Percentiles rank a stretch among this genome's conserved stretches.
phyloP scores from a whole-genome alignment of 1,140 invertebrate species.

The Zaprionus ornatus region DNA sequence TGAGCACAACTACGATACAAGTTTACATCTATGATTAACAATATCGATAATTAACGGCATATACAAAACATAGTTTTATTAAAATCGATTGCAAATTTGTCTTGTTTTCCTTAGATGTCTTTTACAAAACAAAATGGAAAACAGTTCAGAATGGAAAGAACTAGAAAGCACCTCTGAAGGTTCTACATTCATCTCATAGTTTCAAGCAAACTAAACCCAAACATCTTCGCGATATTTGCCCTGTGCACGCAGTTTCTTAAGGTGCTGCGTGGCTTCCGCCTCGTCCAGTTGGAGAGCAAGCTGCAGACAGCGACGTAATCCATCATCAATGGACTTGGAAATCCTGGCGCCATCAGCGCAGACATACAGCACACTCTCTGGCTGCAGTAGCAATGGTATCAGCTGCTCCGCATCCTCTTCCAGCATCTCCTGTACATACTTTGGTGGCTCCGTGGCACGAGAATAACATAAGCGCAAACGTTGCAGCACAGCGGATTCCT shows the following conservation, averaged over 20 bases:
- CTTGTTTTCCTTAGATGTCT: not conserved
- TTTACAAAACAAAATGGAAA: not conserved
- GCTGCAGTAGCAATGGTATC: conserved; percentile 85
- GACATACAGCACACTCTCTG: conserved; percentile 87
- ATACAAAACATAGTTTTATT: conserved; percentile 33
- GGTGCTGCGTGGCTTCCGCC: conserved; percentile 78
- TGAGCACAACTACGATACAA: conserved; percentile 24
- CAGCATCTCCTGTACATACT: conserved; percentile 88
- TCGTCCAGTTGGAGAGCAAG: conserved; percentile 79
- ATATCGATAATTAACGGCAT: conserved; percentile 23
- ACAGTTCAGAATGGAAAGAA: not conserved
- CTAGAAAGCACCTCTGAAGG: not conserved
- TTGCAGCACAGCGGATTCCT: conserved; percentile 84
- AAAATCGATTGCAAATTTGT: not conserved
- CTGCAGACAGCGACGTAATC: conserved; percentile 86
- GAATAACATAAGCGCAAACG: conserved; percentile 88
- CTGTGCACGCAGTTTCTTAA: conserved; percentile 83
- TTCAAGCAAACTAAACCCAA: conserved; percentile 83
- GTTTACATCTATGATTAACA: conserved; percentile 13
- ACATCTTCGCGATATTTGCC: conserved; percentile 85
- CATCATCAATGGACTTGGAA: conserved; percentile 87
- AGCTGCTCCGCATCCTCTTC: conserved; percentile 85
- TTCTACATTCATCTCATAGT: not conserved
- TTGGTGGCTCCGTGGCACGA: conserved; percentile 83
- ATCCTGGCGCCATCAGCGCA: conserved; percentile 92